Evolutionary conservation across 1,140 invertebrate species (phyloP).

Genomic region (Mya arenaria): DNA sequence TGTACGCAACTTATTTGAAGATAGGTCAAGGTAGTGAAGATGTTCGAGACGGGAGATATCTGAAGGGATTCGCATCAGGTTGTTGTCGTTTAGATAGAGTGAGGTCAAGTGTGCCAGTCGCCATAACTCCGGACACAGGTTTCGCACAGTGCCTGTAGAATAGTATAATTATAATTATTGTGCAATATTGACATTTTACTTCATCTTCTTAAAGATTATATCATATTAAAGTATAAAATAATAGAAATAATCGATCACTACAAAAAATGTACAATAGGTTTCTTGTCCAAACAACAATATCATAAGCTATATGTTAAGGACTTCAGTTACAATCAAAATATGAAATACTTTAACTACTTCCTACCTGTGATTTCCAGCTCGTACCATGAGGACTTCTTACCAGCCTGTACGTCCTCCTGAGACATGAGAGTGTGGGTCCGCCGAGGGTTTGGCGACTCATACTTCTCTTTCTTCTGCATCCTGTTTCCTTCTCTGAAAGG

Average conservation of each 20-base stretch:
- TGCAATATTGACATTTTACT: too few relatives aligned
- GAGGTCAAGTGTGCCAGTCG: slow-evolving; percentile 94
- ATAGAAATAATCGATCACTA: too few relatives aligned
- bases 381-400: slow-evolving; percentile 90
- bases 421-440: slow-evolving; percentile 95
- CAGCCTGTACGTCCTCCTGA: slow-evolving; percentile 93
- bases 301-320: too few relatives aligned
- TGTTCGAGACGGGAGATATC: slow-evolving; percentile 93
- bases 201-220: too few relatives aligned
- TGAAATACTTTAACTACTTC: not conserved
- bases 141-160: slow-evolving; percentile 92
- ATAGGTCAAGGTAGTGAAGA: slow-evolving; percentile 94
- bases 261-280: too few relatives aligned
- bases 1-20: slow-evolving; percentile 92
- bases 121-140: slow-evolving; percentile 95
- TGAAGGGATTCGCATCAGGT: slow-evolving; percentile 91
- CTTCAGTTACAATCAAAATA: too few relatives aligned
- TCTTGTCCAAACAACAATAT: too few relatives aligned
- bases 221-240: too few relatives aligned
- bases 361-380: slow-evolving; percentile 82
- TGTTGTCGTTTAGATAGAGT: slow-evolving; percentile 97
- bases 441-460: slow-evolving; percentile 81
- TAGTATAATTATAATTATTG: too few relatives aligned
- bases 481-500: slow-evolving; percentile 57
- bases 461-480: slow-evolving; percentile 79